Percentiles rank a stretch among this genome's conserved stretches.
These are phyloP conservation scores for Eudemis profundana DNA, from an alignment of 2,888 invertebrate genomes.

Conservation along the genomic window DNA sequence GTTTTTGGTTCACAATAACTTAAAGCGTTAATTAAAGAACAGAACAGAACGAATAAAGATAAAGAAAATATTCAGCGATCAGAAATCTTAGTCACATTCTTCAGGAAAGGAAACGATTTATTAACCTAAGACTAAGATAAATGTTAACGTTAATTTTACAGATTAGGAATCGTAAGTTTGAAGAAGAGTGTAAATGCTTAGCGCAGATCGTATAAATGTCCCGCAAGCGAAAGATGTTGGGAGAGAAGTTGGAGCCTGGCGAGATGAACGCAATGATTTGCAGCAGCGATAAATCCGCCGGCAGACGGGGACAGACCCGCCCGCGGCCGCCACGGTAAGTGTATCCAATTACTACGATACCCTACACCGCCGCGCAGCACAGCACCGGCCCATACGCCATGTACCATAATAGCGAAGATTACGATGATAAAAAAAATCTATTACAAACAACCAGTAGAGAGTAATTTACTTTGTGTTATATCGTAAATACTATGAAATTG, in stretches of 20 bases:
- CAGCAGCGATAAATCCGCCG: constrained; percentile 71
- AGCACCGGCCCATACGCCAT: constrained; percentile 61
- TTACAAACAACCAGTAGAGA: constrained; percentile 42
- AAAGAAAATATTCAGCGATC: constrained; percentile 26
- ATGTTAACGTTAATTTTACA: constrained; percentile 24
- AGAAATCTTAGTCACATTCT: constrained; percentile 32
- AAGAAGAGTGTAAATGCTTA: constrained; percentile 6
- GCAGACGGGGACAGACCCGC: constrained; percentile 71
- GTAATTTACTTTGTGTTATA: constrained; percentile 25
- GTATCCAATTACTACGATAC: constrained; percentile 80
- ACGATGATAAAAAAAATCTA: constrained; percentile 49
- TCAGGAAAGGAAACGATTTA: constrained; percentile 33
- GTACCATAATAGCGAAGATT: constrained; percentile 51
- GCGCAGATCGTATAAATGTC: constrained; percentile 7
- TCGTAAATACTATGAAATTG: constrained; percentile 11
- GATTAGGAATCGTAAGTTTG: constrained; percentile 29
- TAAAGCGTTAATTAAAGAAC: constrained; percentile 41
- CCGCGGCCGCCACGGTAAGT: constrained; percentile 76
- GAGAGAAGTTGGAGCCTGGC: constrained; percentile 54
- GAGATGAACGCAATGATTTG: constrained; percentile 77
- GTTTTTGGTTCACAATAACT: constrained; percentile 53
- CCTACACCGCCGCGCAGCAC: constrained; percentile 52
- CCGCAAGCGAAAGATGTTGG: constrained; percentile 40
- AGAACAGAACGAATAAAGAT: constrained; percentile 30
- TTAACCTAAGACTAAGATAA: constrained; percentile 26